phyloP scores from a whole-genome alignment of 2,797 vertebrate species.

The Pyrocephalus nanus region DNA sequence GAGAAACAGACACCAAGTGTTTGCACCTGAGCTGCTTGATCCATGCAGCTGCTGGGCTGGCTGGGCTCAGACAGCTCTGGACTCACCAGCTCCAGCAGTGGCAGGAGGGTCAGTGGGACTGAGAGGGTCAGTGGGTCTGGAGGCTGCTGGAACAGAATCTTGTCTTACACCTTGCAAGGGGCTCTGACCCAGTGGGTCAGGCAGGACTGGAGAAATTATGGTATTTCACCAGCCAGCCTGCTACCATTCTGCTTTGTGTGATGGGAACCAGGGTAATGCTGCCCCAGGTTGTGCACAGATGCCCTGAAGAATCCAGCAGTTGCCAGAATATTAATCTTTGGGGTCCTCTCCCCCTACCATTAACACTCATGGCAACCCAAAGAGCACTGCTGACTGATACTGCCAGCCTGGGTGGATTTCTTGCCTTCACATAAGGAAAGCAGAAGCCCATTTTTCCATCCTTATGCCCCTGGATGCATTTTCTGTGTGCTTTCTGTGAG shows the following conservation, averaged over 20 bases:
- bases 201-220: not conserved
- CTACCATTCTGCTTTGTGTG: not conserved
- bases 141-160: not conserved
- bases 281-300: not conserved
- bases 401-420: not conserved
- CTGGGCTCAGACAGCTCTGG: not conserved
- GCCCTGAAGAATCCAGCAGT: not conserved
- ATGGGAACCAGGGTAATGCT: not conserved
- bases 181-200: accelerated
- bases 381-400: not conserved
- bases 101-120: not conserved
- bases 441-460: not conserved
- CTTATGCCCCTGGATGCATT: not conserved
- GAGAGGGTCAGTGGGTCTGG: accelerated
- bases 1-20: not conserved
- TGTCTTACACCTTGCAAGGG: accelerated
- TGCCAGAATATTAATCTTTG: not conserved
- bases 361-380: not conserved
- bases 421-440: not conserved
- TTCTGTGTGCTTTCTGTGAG: not conserved
- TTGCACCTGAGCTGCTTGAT: not conserved
- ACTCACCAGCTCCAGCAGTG: accelerated
- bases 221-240: not conserved
- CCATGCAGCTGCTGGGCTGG: accelerated
- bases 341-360: not conserved